phyloP scores from a whole-genome alignment of 1,140 invertebrate species.

The Drosophila pandora region DNA sequence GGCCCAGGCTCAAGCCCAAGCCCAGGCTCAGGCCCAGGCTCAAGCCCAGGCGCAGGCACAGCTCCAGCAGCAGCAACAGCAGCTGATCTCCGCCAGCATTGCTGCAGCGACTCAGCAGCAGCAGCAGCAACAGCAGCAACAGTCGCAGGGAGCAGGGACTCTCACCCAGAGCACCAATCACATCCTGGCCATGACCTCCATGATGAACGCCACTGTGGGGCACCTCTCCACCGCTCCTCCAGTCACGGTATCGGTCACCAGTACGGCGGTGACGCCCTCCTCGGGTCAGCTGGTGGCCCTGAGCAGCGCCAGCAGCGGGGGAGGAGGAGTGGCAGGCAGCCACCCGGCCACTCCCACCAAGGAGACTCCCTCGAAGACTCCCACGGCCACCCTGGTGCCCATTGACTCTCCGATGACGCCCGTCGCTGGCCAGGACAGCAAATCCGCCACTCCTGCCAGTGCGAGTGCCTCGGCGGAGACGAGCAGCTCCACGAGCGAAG shows the following conservation, averaged over 20 bases:
- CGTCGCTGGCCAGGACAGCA: conserved; percentile 14
- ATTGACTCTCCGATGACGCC: conserved; percentile 65
- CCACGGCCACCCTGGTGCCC: conserved; percentile 82
- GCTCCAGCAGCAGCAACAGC: conserved; percentile 59
- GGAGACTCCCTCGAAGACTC: conserved; percentile 21
- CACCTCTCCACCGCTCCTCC: conserved; percentile 51
- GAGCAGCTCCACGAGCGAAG: conserved; percentile 50
- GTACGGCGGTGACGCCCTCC: conserved; percentile 31
- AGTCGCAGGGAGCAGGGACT: conserved; percentile 50
- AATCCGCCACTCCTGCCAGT: conserved; percentile 13
- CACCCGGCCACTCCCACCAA: conserved; percentile 61
- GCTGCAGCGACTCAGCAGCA: conserved; percentile 67
- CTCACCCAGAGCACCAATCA: conserved; percentile 75
- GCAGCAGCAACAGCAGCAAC: conserved; percentile 42
- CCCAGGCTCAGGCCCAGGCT: conserved; percentile 33
- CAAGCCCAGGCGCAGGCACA: conserved; percentile 61
- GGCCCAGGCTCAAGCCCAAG: conserved; percentile 58
- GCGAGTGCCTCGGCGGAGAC: conserved; percentile 38
- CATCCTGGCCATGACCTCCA: conserved; percentile 80
- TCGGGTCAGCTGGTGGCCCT: conserved; percentile 47
- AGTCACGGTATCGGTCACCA: conserved; percentile 42
- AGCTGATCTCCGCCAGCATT: conserved; percentile 51
- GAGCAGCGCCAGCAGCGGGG: conserved; percentile 36
- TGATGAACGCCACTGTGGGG: conserved; percentile 74
- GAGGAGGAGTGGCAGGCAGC: conserved; percentile 41